phyloP scores from a whole-genome alignment of 2,797 vertebrate genomes.

The Protosalanx chinensis region DNA sequence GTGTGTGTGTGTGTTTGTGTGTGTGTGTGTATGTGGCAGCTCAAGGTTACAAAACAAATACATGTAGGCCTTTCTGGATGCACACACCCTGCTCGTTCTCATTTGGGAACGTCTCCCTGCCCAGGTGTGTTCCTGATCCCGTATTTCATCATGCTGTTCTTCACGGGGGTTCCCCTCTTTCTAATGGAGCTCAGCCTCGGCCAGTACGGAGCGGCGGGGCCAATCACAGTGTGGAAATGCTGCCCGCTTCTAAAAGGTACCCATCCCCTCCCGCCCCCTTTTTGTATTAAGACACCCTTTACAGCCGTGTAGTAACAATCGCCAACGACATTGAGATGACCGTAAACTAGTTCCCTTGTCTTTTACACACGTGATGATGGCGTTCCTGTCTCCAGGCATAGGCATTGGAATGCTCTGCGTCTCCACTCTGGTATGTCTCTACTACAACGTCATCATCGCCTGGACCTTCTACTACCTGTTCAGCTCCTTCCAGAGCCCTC shows the following conservation, averaged over 20 bases:
- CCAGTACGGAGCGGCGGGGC: conserved; percentile 78
- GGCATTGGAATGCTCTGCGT: conserved; percentile 83
- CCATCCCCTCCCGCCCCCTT: neutral
- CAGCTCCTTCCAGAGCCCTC: conserved; percentile 82
- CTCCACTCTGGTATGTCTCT: conserved; percentile 79
- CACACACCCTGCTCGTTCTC: neutral
- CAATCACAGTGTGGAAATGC: conserved; percentile 84
- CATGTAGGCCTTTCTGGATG: neutral
- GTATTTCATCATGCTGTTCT: conserved; percentile 81
- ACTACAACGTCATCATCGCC: conserved; percentile 84
- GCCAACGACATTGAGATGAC: neutral
- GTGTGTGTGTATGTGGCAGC: neutral
- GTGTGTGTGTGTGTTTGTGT: neutral
- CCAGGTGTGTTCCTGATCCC: conserved; percentile 85
- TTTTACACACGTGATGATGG: neutral
- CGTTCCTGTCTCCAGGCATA: conserved; percentile 65
- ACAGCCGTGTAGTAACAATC: neutral
- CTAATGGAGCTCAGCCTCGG: conserved; percentile 87
- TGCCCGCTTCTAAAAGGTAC: conserved; percentile 85
- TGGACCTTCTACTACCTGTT: conserved; percentile 84
- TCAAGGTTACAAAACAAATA: neutral
- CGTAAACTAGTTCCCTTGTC: neutral
- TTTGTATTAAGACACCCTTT: neutral
- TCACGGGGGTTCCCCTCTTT: conserved; percentile 81
- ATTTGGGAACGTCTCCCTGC: neutral